Conservation (phyloP, 2,888 invertebrate species). For the Lasioglossum marginatum region DNA sequence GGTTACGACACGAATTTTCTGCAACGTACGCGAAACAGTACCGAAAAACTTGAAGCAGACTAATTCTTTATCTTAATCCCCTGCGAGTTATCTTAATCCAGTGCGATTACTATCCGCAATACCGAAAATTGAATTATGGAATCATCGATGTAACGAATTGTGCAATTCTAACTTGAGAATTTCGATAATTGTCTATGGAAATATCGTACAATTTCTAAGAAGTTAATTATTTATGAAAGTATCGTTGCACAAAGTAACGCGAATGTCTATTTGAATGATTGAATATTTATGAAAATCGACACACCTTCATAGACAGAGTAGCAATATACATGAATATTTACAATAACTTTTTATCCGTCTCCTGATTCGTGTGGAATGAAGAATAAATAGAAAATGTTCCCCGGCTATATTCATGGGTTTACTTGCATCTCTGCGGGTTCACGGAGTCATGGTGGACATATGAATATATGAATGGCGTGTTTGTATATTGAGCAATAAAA, state of each 20-base stretch:
- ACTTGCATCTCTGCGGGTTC: neutral
- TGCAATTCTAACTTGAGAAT: neutral
- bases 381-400: no score
- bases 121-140: no score
- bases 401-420: neutral
- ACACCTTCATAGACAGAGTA: neutral
- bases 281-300: neutral
- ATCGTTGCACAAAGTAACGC: neutral
- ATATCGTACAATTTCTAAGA: neutral
- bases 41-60: neutral
- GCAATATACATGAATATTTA: neutral
- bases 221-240: no score
- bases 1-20: conserved; percentile 13
- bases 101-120: no score
- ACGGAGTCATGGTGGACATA: neutral
- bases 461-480: neutral
- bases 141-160: neutral
- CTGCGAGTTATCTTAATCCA: neutral
- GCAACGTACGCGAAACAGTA: neutral
- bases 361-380: neutral
- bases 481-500: neutral
- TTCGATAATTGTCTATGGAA: neutral
- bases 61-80: neutral
- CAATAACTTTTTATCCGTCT: neutral
- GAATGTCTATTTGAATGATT: neutral